These are phyloP conservation scores for Lemur catta DNA, from an alignment of 2,797 vertebrate species.

Conservation along the genomic window DNA sequence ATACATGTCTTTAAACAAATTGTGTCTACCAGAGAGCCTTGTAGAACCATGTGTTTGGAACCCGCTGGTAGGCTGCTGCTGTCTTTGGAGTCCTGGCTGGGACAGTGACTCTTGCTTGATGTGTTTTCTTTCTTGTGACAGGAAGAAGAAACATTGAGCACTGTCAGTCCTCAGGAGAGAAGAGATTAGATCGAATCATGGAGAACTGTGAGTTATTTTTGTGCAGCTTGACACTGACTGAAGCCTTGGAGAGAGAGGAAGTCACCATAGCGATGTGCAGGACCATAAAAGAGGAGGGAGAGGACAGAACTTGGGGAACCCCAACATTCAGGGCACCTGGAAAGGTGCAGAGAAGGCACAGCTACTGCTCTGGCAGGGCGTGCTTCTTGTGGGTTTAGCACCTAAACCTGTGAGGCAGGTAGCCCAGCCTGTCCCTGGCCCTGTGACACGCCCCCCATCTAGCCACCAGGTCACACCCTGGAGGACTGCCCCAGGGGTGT, in stretches of 20 bases:
- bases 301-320: not conserved
- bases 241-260: not conserved
- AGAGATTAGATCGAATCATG: not conserved
- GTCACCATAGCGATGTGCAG: not conserved
- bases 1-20: not conserved
- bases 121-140: not conserved
- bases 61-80: not conserved
- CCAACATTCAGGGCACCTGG: not conserved
- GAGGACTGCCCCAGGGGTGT: no score
- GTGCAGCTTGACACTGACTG: not conserved
- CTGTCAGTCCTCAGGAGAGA: no score
- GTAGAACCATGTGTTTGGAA: not conserved
- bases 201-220: not conserved
- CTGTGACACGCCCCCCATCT: not conserved
- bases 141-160: not conserved
- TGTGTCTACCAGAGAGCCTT: not conserved
- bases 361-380: not conserved
- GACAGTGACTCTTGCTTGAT: not conserved
- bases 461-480: not conserved
- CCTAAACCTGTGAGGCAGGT: no score
- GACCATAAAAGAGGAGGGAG: no score
- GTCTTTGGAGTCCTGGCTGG: not conserved
- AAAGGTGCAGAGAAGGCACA: not conserved
- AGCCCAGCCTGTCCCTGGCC: rapidly evolving
- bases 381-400: not conserved